Percentiles rank a stretch among this genome's conserved stretches.
phyloP scores from a whole-genome alignment of 1,140 invertebrate genomes.

The Trichonephila inaurata region DNA sequence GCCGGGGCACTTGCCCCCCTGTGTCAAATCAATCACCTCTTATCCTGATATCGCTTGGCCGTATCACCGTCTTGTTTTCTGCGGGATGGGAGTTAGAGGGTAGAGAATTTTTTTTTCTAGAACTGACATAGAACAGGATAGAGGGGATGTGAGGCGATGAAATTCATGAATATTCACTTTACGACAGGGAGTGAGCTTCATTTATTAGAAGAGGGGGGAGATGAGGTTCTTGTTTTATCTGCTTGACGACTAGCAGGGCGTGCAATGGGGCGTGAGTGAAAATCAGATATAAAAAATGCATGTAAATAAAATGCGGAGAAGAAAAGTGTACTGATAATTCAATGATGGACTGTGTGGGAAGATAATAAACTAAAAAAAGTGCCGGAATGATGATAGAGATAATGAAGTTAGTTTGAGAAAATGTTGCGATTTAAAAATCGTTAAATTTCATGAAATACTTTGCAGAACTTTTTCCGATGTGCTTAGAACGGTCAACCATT shows the following conservation, averaged over 20 bases:
- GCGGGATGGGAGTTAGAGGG: not conserved
- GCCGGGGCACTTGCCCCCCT: conserved; percentile 39
- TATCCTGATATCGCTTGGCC: conserved; percentile 54
- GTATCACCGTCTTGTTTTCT: conserved; percentile 29
- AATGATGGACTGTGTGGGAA: too few relatives aligned
- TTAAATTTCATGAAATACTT: too few relatives aligned
- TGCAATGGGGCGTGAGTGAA: not conserved
- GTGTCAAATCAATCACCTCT: conserved; percentile 65
- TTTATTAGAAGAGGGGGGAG: not conserved
- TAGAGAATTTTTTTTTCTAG: not conserved
- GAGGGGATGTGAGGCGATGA: not conserved
- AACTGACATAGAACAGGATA: not conserved
- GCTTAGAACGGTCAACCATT: too few relatives aligned
- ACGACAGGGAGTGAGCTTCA: not conserved
- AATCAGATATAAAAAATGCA: not conserved
- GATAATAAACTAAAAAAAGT: too few relatives aligned
- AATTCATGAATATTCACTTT: conserved; percentile 33
- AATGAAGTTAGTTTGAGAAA: too few relatives aligned
- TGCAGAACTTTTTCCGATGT: too few relatives aligned
- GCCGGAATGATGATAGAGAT: too few relatives aligned
- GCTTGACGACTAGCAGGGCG: not conserved
- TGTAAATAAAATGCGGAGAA: too few relatives aligned
- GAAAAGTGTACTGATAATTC: too few relatives aligned
- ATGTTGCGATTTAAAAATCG: too few relatives aligned
- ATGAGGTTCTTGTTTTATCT: conserved; percentile 1